Evolutionary conservation across 2,797 vertebrate genomes (phyloP).

Genomic region (Luscinia megarhynchos): DNA sequence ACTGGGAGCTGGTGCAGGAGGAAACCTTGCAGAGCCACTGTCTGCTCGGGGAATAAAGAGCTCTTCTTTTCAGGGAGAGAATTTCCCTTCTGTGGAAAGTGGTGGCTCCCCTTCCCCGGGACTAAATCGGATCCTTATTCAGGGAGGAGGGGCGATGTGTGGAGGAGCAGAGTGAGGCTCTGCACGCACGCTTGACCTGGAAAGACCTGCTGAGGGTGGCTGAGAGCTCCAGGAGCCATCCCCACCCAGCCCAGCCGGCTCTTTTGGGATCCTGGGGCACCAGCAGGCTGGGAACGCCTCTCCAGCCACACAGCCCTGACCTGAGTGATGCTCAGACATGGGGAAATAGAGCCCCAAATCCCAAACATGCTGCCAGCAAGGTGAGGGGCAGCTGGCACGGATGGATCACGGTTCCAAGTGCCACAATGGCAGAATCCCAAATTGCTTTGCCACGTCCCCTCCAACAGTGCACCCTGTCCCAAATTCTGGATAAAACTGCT

Average conservation of each 20-base stretch:
- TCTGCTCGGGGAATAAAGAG: constrained; percentile 36
- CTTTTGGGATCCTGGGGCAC: not conserved
- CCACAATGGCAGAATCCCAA: not conserved
- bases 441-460: not conserved
- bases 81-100: constrained; percentile 41
- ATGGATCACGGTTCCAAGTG: not conserved
- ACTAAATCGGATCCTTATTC: constrained; percentile 45
- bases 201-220: constrained; percentile 9
- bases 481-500: not conserved
- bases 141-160: not conserved
- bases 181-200: constrained; percentile 24
- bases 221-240: not conserved
- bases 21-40: constrained; percentile 10
- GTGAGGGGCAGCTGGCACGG: not conserved
- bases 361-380: not conserved
- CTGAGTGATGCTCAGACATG: fast-evolving
- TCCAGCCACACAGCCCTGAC: not conserved
- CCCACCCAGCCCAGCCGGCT: not conserved
- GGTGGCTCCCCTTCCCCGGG: not conserved
- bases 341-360: not conserved
- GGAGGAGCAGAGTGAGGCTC: constrained; percentile 20
- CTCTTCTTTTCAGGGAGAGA: constrained; percentile 45
- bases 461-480: not conserved
- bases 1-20: not conserved
- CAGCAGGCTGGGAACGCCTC: fast-evolving